Base-by-base conservation (phyloP, 2,113 vertebrate species). In the Sylvietta virens region DNA sequence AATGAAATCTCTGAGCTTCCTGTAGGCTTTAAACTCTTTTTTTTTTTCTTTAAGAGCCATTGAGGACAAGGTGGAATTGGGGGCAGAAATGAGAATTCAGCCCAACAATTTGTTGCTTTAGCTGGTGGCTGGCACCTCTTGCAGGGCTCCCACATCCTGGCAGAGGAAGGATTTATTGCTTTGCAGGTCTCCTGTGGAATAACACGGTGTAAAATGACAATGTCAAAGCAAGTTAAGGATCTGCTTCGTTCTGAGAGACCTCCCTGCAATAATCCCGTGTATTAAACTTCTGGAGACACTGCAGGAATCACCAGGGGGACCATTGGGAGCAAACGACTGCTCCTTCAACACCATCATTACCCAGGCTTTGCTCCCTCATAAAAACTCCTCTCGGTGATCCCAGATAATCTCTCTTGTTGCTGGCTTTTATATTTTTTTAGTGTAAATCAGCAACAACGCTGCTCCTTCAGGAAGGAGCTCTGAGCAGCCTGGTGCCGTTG, bases 331-430 rank as follows among this genome's bases (percentile, higher is more conserved):
- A 64, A 90, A 86, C 20, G 20, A 9, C 90, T 88, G 30, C 84
- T 93, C 40, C 90, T 90, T 91, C 92, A 84, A 37, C 92, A 94
- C 87, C 88, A 82, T 69, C 88, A 67, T 92, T 74, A 82, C 60
- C 11, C 64, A 58, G 33, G 58, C 92, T 88, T 61, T 48, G 24
- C 70, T 84, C 67, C 56, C 89, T 74, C 86, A 6, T 85, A 44
- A 83, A 47, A 40, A 81, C 65, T 65, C 95, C 88, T 90, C 65
- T 39, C 3, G 0, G 15, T 47, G 54, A 78, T 72, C 44, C 56
- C 31, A 51, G 62, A 69, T 82, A 9, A 91, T 91, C 50, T 85
- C 66, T 67, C 35, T 28, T 48, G 39, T 58, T 70, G 77, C 76
- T 58, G 33, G 24, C 24, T 79, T 42, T 70, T 85, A n/a, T 18